These are phyloP conservation scores for Haemorhous mexicanus DNA, from an alignment of 2,113 vertebrate species.

Conservation along the genomic window DNA sequence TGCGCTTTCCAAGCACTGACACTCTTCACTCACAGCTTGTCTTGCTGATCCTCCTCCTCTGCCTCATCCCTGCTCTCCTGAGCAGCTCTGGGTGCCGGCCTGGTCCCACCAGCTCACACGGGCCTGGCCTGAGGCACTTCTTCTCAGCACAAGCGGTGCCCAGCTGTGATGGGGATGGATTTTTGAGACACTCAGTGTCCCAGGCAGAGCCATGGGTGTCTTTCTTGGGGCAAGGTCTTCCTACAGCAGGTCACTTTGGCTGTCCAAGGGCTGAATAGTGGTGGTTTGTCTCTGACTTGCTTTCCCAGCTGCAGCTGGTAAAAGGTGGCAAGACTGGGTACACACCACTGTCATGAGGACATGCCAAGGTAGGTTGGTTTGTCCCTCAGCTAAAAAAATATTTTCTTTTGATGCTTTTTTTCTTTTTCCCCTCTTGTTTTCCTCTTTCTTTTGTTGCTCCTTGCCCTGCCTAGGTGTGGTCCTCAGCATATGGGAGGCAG, in stretches of 20 bases:
- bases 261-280: neutral
- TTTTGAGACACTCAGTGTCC: neutral
- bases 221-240: neutral
- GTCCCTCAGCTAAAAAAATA: neutral
- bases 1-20: conserved; percentile 39
- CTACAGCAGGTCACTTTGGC: neutral
- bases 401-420: neutral
- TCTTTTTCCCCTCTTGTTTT: neutral
- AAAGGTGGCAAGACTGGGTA: neutral
- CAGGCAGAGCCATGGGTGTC: neutral
- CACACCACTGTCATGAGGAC: accelerated
- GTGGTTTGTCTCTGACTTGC: neutral
- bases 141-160: neutral
- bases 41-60: neutral
- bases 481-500: neutral
- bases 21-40: conserved; percentile 16
- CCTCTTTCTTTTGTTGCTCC: neutral
- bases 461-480: neutral
- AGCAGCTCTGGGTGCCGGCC: neutral
- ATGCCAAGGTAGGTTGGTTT: neutral
- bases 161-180: neutral
- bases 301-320: neutral
- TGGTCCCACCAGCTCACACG: neutral
- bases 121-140: neutral
- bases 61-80: neutral